phyloP scores from a whole-genome alignment of 2,113 vertebrate genomes.

The Lophura nycthemera region DNA sequence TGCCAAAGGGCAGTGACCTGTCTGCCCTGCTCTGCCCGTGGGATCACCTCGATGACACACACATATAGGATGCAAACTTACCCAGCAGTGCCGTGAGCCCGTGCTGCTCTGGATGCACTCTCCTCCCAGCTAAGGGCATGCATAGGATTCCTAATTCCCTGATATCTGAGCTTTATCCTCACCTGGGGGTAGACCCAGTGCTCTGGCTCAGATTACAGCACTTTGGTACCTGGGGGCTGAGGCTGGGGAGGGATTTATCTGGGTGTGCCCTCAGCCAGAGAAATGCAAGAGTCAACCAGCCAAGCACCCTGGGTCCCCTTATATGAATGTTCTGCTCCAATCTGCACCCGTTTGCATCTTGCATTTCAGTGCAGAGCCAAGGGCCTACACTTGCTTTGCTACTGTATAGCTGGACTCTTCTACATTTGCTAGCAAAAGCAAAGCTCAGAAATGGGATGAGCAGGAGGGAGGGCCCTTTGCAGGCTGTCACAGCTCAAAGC shows the following conservation, averaged over 20 bases:
- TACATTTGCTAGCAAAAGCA: neutral
- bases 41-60: accelerated
- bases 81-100: accelerated
- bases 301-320: accelerated
- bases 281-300: accelerated
- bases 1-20: neutral
- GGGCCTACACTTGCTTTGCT: neutral
- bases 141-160: neutral
- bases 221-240: neutral
- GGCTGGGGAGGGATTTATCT: neutral
- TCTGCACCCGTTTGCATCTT: neutral
- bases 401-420: accelerated
- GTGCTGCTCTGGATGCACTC: neutral
- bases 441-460: neutral
- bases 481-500: neutral
- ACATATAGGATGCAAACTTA: neutral
- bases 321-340: accelerated
- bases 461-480: neutral
- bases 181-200: neutral
- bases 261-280: accelerated
- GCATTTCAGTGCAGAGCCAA: neutral
- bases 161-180: neutral
- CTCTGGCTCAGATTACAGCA: neutral
- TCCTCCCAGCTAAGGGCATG: neutral
- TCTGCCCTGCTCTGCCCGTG: neutral